Base-by-base conservation (phyloP, 1,140 invertebrate species). In the Drosophila truncata region DNA sequence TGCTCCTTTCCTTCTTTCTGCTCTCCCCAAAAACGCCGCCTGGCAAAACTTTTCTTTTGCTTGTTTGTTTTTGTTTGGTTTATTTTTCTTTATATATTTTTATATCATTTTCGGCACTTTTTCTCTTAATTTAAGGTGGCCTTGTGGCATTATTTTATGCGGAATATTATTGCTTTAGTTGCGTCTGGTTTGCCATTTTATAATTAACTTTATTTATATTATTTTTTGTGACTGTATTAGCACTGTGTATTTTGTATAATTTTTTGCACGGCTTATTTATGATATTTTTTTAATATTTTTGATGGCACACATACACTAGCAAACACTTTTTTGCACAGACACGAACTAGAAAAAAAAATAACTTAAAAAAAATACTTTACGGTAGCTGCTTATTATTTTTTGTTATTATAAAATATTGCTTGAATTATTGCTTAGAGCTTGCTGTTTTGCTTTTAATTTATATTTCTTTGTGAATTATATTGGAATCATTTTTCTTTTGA, bases 21-120 rank as follows among this genome's bases (percentile, higher is more conserved):
- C 27, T 62, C 66, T 52, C 61, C 52, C 14, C 33, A 54, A 50
- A 70, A 73, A 71, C 18, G 70, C 70, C 70, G 63, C 63, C 57
- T 77, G 54, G 54, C 33, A 18, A 27, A 42, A 27, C n/a, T 27
- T 46, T 29, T 33, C 18, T 49, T 25, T 52, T 39, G n/a, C 13
- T 60, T 77, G 52, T 77, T 60, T 52, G 47, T 74, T 57, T 64
- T 76, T 20, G 37, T 77, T 75, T 49, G 25, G 6, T 31, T 57
- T 9, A 29, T 23, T 35, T 61, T 72, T 50, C 46, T 42, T 1
- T n/a, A 33, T 59, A 25, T 33, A 60, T 60, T 55, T 37, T 55
- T 55, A n/a, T 37, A 3, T 5, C 4, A 55, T 33, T 33, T 18
- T 20, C n/a, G 18, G 14, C 47, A 55, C 44, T 62, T 29, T 67